Conservation (phyloP, 2,888 invertebrate species). For the Hirtodrosophila histrioides region DNA sequence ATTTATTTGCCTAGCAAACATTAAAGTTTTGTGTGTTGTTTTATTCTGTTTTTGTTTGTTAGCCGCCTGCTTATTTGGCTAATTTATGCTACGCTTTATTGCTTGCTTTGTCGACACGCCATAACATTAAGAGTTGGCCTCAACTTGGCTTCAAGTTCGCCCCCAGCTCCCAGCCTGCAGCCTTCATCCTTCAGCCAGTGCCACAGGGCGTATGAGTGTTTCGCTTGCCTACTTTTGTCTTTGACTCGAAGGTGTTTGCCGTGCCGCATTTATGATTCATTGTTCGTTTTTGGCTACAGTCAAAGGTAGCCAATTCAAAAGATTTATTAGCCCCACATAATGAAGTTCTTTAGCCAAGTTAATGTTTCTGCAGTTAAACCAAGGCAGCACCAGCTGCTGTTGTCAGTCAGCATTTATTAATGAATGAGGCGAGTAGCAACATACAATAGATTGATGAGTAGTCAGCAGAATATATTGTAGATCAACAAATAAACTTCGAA, state of each 20-base stretch:
- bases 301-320: constrained; percentile 70
- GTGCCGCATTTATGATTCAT: constrained; percentile 71
- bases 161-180: constrained; percentile 1
- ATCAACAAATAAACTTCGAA: constrained; percentile 7
- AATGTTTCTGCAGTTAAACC: constrained; percentile 69
- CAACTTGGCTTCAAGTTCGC: constrained; percentile 32
- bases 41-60: constrained; percentile 36
- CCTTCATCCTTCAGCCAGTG: constrained; percentile 9
- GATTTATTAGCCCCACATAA: constrained; percentile 67
- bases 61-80: constrained; percentile 69
- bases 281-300: constrained; percentile 53
- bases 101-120: constrained; percentile 72
- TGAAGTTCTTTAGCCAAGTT: constrained; percentile 72
- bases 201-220: constrained; percentile 51
- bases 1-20: constrained; percentile 75
- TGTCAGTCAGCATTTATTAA: constrained; percentile 57
- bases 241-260: constrained; percentile 48
- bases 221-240: constrained; percentile 22
- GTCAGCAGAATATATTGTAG: constrained; percentile 4
- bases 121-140: constrained; percentile 65
- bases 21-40: constrained; percentile 70
- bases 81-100: constrained; percentile 77
- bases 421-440: constrained; percentile 11
- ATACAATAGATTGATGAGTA: constrained; percentile 5
- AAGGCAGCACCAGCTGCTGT: constrained; percentile 24